phyloP scores from a whole-genome alignment of 2,797 vertebrate species.

The Furcifer pardalis region DNA sequence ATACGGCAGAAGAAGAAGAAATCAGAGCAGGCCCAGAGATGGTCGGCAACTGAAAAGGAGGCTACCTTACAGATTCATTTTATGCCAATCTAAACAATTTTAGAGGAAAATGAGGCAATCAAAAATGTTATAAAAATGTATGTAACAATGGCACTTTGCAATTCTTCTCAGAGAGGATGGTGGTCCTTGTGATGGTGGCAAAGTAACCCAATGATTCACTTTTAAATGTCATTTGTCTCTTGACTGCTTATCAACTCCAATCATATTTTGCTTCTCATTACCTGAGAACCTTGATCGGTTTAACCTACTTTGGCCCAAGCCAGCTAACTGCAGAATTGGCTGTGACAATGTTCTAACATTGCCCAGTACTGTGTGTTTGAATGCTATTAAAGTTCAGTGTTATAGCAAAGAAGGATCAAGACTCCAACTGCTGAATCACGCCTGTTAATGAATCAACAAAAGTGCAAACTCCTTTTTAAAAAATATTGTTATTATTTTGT shows the following conservation, averaged over 20 bases:
- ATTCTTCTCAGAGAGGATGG: no score
- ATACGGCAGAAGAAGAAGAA: no score
- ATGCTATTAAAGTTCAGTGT: slow-evolving; percentile 46
- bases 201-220: no score
- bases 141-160: no score
- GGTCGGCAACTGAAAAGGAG: no score
- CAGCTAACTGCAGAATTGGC: slow-evolving; percentile 12
- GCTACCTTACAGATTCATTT: no score
- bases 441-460: slow-evolving; percentile 20
- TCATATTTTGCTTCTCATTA: background rate
- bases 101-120: no score
- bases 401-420: slow-evolving; percentile 59
- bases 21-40: background rate
- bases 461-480: slow-evolving; percentile 59
- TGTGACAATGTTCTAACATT: background rate
- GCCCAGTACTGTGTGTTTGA: slow-evolving; percentile 10
- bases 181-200: no score
- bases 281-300: background rate
- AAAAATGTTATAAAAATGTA: no score
- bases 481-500: slow-evolving; percentile 34
- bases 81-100: no score
- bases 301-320: background rate
- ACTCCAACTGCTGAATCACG: slow-evolving; percentile 55
- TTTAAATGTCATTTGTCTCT: background rate
- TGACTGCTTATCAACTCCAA: background rate